A percentile compares a stretch with the other conserved stretches of the same genome.
These are phyloP conservation scores for Papio anubis DNA, from an alignment of 2,113 vertebrate genomes.

Conservation along the genomic window DNA sequence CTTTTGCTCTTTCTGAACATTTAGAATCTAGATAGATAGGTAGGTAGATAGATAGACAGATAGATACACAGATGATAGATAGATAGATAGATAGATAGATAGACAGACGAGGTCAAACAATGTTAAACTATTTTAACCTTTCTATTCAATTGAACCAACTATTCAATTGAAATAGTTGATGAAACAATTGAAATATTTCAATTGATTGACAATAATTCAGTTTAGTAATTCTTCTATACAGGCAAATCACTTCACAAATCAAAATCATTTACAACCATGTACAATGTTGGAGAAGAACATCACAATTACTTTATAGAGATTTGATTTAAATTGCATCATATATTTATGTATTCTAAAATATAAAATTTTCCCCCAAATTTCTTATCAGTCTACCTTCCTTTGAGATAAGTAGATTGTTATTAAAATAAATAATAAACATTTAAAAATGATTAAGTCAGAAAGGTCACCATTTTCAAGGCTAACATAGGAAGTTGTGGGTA, in stretches of 20 bases:
- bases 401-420: background rate
- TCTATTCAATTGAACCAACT: background rate
- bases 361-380: background rate
- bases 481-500: background rate
- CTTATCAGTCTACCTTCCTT: background rate
- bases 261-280: background rate
- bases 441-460: constrained; percentile 19
- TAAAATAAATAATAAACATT: constrained; percentile 33
- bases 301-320: background rate
- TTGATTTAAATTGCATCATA: background rate
- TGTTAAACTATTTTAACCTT: background rate
- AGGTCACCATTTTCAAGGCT: background rate
- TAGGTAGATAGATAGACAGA: too few relatives aligned
- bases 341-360: background rate
- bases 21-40: background rate
- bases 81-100: background rate
- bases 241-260: background rate
- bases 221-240: background rate
- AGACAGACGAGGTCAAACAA: background rate
- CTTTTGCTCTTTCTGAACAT: background rate
- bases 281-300: background rate
- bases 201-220: background rate
- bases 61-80: background rate
- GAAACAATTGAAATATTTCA: background rate
- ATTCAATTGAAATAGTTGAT: too few relatives aligned